Evolutionary conservation across 1,140 invertebrate genomes (phyloP).

Genomic region (Pseudachorutes palmiensis): DNA sequence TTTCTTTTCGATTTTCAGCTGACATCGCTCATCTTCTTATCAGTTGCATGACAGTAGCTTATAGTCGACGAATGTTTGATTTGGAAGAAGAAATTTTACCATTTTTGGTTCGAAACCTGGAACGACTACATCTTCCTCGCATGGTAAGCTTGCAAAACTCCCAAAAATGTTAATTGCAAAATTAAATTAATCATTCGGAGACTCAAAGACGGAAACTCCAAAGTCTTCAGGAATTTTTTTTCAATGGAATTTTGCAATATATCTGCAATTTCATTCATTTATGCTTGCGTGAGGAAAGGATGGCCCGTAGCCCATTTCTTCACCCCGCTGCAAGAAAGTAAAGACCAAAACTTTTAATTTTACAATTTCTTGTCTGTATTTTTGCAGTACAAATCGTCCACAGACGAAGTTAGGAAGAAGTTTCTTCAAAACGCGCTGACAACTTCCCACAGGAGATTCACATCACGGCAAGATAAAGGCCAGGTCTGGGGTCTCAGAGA

Average conservation of each 20-base stretch:
- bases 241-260: no score
- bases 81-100: conserved; percentile 26
- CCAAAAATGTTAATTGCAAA: neutral
- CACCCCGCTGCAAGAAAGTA: no score
- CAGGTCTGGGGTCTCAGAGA: no score
- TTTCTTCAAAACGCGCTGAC: conserved; percentile 20
- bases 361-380: neutral
- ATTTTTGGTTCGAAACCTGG: conserved; percentile 20
- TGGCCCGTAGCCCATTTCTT: no score
- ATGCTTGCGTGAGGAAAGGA: no score
- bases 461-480: no score
- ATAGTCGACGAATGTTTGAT: conserved; percentile 21
- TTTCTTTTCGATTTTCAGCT: conserved; percentile 4
- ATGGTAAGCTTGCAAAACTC: conserved; percentile 13
- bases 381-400: conserved; percentile 21
- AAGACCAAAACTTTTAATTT: no score
- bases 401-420: conserved; percentile 17
- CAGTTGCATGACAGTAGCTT: conserved; percentile 17
- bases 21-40: conserved; percentile 29
- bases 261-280: no score
- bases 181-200: no score
- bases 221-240: no score
- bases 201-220: no score
- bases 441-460: no score
- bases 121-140: conserved; percentile 25